Base-by-base conservation (phyloP, 1,140 invertebrate genomes). In the Cydia fagiglandana region DNA sequence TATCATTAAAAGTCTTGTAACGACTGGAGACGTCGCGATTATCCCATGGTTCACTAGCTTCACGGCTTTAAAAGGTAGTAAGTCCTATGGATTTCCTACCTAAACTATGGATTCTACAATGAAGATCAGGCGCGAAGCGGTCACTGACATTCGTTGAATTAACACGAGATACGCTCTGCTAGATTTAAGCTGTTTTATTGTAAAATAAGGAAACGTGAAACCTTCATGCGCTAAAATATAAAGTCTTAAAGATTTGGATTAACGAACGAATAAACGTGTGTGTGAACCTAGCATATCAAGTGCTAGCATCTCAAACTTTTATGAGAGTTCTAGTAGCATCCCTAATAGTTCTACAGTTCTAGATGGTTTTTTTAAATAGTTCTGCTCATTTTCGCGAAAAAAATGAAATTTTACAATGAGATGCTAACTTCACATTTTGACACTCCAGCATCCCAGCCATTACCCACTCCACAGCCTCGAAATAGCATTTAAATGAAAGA, bases 81-180 rank as follows among this genome's bases (percentile, higher is more conserved):
- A 56, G n/a, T 56, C 9, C 10, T 56, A 17, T 7, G 53, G n/a
- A 17, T 17, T 17, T 17, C 5, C n/a, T 56, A 56, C n/a, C 6
- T 56, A 56, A 17, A 7, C 15, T 17, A 17, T 56, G 15, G 56
- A 61, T 24, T 20, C 15, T 53, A 53, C 56, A 61, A 24, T 24
- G 20, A 61, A 61, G 20, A 70, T 38, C 15, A 2, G 7, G 24
- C 34, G 66, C 64, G 66, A 70, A 38, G 12, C 30, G 66, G 30
- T 70, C 66, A 70, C 30, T 38, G 66, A 70, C 66, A 70, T 38
- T 70, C 30, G 12, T 70, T 70, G 38, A 70, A 41, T 70, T 41
- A 70, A 38, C 38, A 10, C 34, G 34, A 70, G 66, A 41, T 41
- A 70, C 34, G 66, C 66, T 70, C 66, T 70, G 66, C 4, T 70